Conservation (phyloP, 2,113 vertebrate species). For the Seriola aureovittata region DNA sequence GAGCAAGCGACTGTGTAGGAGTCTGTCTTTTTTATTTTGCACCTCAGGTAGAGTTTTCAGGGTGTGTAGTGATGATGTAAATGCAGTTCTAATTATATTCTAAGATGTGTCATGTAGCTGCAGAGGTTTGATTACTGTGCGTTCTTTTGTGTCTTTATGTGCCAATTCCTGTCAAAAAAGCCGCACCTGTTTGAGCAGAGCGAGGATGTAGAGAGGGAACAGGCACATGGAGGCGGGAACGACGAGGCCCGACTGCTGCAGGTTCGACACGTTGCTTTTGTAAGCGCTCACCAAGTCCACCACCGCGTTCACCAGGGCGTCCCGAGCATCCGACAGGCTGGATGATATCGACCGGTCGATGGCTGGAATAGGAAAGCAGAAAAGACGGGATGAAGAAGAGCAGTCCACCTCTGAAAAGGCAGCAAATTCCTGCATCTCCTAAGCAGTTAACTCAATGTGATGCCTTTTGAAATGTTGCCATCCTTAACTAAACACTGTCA, state of each 20-base stretch:
- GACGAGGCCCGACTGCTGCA: conserved; percentile 90
- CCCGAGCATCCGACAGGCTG: conserved; percentile 93
- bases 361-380: conserved; percentile 78
- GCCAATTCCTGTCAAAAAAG: background rate
- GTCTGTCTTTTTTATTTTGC: background rate
- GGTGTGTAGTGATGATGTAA: background rate
- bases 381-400: background rate
- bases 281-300: conserved; percentile 92
- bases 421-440: no score
- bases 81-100: background rate
- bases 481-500: no score
- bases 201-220: conserved; percentile 93
- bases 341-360: conserved; percentile 95
- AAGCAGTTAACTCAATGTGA: no score
- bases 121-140: background rate
- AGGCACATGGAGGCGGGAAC: conserved; percentile 90
- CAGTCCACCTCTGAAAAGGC: background rate
- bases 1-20: background rate
- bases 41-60: background rate
- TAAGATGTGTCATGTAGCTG: background rate
- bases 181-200: conserved; percentile 95
- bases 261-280: conserved; percentile 88
- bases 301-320: conserved; percentile 94
- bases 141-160: background rate
- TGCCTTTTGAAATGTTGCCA: no score